Conservation (phyloP, 2,888 invertebrate genomes). For the Agrochola litura region DNA sequence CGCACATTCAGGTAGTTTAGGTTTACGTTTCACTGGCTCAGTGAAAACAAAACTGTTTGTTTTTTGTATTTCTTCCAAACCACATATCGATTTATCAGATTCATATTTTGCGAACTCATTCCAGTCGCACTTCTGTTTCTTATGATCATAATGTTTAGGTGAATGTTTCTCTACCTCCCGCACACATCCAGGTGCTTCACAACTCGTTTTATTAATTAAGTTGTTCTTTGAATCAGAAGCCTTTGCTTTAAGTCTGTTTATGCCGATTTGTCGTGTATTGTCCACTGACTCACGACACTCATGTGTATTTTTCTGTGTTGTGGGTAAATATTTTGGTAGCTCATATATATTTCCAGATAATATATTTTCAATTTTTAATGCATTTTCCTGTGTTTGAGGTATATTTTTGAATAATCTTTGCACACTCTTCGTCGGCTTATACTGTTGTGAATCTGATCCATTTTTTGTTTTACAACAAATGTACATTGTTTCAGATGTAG, state of each 20-base stretch:
- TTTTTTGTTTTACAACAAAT: background rate
- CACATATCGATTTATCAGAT: background rate
- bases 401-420: constrained; percentile 35
- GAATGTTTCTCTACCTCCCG: background rate
- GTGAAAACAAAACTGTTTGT: background rate
- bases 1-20: background rate
- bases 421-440: constrained; percentile 9
- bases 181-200: background rate
- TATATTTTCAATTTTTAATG: background rate
- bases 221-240: no score
- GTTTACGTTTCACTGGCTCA: background rate
- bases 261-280: no score
- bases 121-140: constrained; percentile 1
- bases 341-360: constrained; percentile 5
- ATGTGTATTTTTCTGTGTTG: background rate
- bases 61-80: background rate
- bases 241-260: no score
- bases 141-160: background rate
- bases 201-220: background rate
- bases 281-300: background rate
- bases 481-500: background rate
- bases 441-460: constrained; percentile 1
- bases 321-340: background rate
- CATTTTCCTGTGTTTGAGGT: constrained; percentile 1
- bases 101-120: background rate